Conservation (phyloP, 2,888 invertebrate species). For the Drosophila antonietae region DNA sequence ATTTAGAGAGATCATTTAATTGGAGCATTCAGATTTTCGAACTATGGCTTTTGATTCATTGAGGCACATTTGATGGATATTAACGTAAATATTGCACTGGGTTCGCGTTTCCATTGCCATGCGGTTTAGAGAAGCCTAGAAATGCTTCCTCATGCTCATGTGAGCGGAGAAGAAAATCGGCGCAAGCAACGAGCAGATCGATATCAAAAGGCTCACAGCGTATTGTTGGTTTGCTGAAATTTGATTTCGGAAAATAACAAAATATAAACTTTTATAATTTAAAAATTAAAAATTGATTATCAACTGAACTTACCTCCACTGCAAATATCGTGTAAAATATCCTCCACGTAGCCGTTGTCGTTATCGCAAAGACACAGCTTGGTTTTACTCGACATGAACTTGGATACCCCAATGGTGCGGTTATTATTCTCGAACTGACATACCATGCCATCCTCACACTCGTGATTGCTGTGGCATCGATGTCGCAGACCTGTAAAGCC, state of each 20-base stretch:
- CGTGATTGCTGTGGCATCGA: slow-evolving; percentile 87
- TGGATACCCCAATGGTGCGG: slow-evolving; percentile 83
- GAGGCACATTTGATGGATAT: slow-evolving; percentile 74
- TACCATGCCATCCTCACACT: slow-evolving; percentile 88
- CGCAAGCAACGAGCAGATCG: slow-evolving; percentile 70
- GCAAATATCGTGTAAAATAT: slow-evolving; percentile 86
- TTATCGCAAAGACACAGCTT: slow-evolving; percentile 87
- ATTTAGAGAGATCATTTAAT: slow-evolving; percentile 35
- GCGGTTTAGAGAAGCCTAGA: slow-evolving; percentile 54
- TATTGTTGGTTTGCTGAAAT: slow-evolving; percentile 71
- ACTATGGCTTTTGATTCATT: slow-evolving; percentile 53
- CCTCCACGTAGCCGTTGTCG: slow-evolving; percentile 88
- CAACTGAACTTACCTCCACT: slow-evolving; percentile 85
- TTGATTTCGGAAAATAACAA: neutral
- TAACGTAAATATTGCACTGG: slow-evolving; percentile 45
- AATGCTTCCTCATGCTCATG: slow-evolving; percentile 67
- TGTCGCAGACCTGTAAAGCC: slow-evolving; percentile 84
- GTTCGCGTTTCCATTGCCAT: slow-evolving; percentile 16
- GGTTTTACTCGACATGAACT: slow-evolving; percentile 84
- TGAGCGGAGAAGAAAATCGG: slow-evolving; percentile 74
- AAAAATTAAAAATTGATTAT: rapidly evolving
- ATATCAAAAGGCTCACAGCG: slow-evolving; percentile 71
- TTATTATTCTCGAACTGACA: slow-evolving; percentile 87
- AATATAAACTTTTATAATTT: neutral
- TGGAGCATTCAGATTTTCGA: slow-evolving; percentile 30